Evolutionary conservation across 2,797 vertebrate species (phyloP), one percentile per base, ranked within the genome.

Genomic region (Pangasius macronema): DNA sequence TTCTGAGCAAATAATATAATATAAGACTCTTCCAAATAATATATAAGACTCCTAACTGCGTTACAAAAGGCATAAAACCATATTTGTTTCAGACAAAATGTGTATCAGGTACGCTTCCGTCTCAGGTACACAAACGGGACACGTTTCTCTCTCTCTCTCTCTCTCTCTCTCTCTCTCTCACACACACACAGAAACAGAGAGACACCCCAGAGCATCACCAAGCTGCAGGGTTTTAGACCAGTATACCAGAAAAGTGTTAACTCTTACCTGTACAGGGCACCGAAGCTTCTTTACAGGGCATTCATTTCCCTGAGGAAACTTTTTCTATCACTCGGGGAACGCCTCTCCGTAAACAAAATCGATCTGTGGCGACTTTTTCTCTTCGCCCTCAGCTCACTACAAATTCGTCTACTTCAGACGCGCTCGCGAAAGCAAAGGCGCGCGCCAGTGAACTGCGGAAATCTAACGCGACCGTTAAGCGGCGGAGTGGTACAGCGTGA

Each of bases 301-400:
- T 88, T 89, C 89, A 91, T 90, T 86, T 90, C 89, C 89, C 89
- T 67, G 49, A 85, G 91, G 91, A 92, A 93, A 93, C 91, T 93
- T 93, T 80, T 39, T 46, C 27, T 82, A 59, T 79, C 82, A 81
- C 80, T 88, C 83, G 57, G 63, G 88, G 85, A 68, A 57, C 76
- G 83, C 42, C 86, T 85, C 82, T 57, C 84, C 75, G 85, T 73
- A 73, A 81, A 53, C 87, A 49, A 87, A 70, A 51, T 81, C 82
- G 61, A 82, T 76, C 24, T 72, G 55, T 30, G 22, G 42, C 63
- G 87, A 89, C 87, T 89, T 87, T 87, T 85, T 87, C 86, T 85
- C 57, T 75, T 59, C 67, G 2, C 30, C 67, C 22, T 82, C 57
- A 8, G 57, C 79, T 42, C 57, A n/a, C 75, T 57, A 36, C 3